Conservation (phyloP, 2,113 vertebrate genomes). For the Microcebus griseorufus region DNA sequence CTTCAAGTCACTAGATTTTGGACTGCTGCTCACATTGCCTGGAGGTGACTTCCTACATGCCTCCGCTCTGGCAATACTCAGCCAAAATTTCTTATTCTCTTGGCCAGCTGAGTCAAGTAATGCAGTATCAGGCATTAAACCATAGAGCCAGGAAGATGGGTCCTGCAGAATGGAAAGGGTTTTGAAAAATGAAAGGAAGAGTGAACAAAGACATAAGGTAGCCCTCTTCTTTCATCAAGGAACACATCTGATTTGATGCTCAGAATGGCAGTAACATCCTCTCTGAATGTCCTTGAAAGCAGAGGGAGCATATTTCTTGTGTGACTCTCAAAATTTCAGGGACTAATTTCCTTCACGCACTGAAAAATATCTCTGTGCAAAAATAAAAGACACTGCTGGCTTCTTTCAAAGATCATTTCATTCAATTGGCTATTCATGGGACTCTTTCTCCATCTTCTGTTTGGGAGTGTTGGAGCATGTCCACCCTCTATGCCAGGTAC, state of each 20-base stretch:
- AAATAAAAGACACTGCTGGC: not conserved
- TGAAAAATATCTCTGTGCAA: not conserved
- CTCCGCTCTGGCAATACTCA: not conserved
- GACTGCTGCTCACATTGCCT: not conserved
- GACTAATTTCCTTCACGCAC: not conserved
- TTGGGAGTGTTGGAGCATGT: not conserved
- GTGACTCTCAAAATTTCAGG: not conserved
- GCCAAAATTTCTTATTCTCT: not conserved
- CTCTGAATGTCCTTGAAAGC: not conserved
- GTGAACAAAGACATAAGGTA: not conserved
- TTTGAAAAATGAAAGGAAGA: not conserved
- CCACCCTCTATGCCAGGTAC: not conserved
- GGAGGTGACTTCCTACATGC: not conserved
- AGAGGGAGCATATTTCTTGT: not conserved
- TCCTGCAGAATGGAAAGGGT: not conserved
- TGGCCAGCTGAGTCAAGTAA: not conserved
- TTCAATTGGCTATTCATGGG: not conserved
- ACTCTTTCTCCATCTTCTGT: not conserved
- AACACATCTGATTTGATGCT: not conserved
- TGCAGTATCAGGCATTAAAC: not conserved
- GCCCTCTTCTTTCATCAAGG: not conserved
- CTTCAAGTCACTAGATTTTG: not conserved
- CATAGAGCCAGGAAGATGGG: not conserved
- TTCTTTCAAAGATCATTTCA: conserved; percentile 51
- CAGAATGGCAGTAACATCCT: not conserved